Conservation (phyloP, 2,888 invertebrate species). For the Baccha elongata region DNA sequence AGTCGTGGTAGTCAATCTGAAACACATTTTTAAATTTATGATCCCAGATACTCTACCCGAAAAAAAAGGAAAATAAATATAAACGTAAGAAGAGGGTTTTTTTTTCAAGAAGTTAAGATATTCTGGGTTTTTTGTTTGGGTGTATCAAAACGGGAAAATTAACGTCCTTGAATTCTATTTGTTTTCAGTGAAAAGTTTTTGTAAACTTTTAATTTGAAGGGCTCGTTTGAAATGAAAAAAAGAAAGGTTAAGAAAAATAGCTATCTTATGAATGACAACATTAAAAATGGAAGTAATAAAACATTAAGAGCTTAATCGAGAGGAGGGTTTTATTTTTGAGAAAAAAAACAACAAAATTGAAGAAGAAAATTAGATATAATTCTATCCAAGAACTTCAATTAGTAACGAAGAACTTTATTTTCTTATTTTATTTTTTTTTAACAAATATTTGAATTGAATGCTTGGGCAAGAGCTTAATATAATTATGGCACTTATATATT, state of each 20-base stretch:
- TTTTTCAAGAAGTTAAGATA: neutral
- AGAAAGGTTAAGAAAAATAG: neutral
- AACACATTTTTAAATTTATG: constrained; percentile 18
- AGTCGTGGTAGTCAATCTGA: neutral
- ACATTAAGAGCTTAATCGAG: neutral
- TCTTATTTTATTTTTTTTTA: too few species aligned
- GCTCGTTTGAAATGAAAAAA: too few species aligned
- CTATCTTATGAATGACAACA: neutral
- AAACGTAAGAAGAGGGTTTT: neutral
- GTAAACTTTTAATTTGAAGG: neutral
- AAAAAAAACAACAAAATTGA: too few species aligned
- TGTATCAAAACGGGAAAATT: neutral
- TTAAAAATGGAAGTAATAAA: neutral
- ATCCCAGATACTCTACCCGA: neutral
- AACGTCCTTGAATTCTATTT: neutral
- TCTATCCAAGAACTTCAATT: too few species aligned
- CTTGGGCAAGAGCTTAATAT: too few species aligned
- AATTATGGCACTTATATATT: too few species aligned
- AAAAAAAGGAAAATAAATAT: neutral
- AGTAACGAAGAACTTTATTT: too few species aligned
- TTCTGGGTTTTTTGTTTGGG: neutral
- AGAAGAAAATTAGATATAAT: too few species aligned
- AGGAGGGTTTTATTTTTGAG: neutral
- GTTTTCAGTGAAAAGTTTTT: neutral
- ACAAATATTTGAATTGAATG: too few species aligned